phyloP scores from a whole-genome alignment of 2,888 invertebrate genomes.

The Oconnorella tubifera region DNA sequence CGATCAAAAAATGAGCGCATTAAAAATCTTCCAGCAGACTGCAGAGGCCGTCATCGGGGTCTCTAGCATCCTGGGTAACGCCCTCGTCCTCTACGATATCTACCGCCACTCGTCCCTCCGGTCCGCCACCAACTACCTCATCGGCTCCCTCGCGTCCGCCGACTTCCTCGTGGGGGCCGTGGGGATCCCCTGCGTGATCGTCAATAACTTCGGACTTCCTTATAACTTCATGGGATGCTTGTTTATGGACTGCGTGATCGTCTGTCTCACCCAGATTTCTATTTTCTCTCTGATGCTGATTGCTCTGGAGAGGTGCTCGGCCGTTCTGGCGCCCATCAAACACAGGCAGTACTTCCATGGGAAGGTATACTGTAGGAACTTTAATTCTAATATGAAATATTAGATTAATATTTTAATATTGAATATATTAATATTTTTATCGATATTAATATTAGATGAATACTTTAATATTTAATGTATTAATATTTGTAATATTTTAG shows the following conservation, averaged over 20 bases:
- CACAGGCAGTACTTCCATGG: conserved; percentile 43
- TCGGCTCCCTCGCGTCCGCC: conserved; percentile 28
- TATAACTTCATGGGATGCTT: conserved; percentile 34
- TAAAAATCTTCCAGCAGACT: conserved; percentile 3
- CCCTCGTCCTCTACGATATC: conserved; percentile 21
- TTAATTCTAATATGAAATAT: too few species aligned
- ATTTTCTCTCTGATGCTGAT: conserved; percentile 49
- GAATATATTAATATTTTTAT: too few species aligned
- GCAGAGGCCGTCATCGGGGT: conserved; percentile 13
- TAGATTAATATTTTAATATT: too few species aligned
- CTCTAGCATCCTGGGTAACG: conserved; percentile 19
- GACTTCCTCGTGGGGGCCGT: conserved; percentile 29
- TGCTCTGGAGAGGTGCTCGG: conserved; percentile 49
- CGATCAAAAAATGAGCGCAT: conserved; percentile 16
- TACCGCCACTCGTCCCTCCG: conserved; percentile 14
- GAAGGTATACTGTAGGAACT: conserved; percentile 24
- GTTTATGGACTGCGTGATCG: conserved; percentile 43
- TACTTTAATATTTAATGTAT: too few species aligned
- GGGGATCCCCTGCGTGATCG: conserved; percentile 31
- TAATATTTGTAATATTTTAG: too few species aligned
- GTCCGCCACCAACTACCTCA: conserved; percentile 25
- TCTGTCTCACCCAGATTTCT: conserved; percentile 50
- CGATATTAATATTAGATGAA: too few species aligned
- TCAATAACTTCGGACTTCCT: conserved; percentile 18
- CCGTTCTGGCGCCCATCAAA: conserved; percentile 46